phyloP scores from a whole-genome alignment of 2,797 vertebrate genomes.

The Lophius americanus region DNA sequence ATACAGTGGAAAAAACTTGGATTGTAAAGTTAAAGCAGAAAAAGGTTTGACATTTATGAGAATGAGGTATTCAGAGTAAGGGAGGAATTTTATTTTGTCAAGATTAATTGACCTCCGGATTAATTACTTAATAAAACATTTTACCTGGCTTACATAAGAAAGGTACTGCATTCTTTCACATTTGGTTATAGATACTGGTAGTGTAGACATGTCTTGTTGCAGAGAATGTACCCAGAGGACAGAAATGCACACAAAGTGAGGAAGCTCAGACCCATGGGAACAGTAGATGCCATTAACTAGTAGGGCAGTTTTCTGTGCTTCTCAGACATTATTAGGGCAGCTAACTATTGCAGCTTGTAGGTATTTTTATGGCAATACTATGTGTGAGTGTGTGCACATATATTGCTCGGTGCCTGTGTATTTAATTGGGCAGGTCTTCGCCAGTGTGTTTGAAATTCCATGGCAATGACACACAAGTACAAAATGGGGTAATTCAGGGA shows the following conservation, averaged over 20 bases:
- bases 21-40: neutral
- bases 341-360: constrained; percentile 49
- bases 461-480: constrained; percentile 67
- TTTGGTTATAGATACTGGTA: constrained; percentile 6
- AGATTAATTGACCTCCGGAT: neutral
- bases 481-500: constrained; percentile 70
- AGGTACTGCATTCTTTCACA: constrained; percentile 2
- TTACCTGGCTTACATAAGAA: neutral
- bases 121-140: constrained; percentile 11
- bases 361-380: constrained; percentile 18
- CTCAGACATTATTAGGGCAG: constrained; percentile 44
- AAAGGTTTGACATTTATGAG: neutral
- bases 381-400: constrained; percentile 39
- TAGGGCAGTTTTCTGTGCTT: constrained; percentile 28
- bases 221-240: constrained; percentile 14
- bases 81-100: neutral
- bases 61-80: neutral
- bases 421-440: constrained; percentile 71
- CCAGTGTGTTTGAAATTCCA: constrained; percentile 76
- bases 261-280: constrained; percentile 39
- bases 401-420: constrained; percentile 54
- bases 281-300: constrained; percentile 36
- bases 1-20: neutral
- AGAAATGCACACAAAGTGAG: constrained; percentile 13
- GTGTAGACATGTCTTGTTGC: constrained; percentile 21